A percentile compares a stretch with the other conserved stretches of the same genome.
These are phyloP conservation scores for Hylaeus volcanicus DNA, from an alignment of 1,140 invertebrate species.

Conservation along the genomic window DNA sequence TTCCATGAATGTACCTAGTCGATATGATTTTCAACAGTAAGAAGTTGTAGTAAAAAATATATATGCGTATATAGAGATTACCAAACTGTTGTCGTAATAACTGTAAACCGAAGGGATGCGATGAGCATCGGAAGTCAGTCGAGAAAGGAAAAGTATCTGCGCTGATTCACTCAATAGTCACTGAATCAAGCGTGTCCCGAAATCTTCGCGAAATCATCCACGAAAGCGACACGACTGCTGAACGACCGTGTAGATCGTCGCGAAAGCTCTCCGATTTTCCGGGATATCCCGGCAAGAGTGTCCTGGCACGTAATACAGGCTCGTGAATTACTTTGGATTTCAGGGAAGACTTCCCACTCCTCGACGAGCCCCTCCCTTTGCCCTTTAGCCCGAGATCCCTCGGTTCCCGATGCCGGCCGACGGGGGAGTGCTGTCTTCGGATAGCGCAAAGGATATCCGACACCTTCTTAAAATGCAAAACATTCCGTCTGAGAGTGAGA, in stretches of 20 bases:
- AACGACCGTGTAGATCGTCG: conserved; percentile 5
- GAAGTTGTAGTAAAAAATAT: no score
- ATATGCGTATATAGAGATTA: no score
- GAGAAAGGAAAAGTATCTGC: background rate
- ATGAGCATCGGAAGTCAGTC: no score
- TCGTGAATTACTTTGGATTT: conserved; percentile 71
- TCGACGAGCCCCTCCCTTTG: conserved; percentile 28
- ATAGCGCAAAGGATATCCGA: conserved; percentile 72
- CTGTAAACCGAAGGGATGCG: no score
- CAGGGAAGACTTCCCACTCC: conserved; percentile 51
- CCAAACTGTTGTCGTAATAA: no score
- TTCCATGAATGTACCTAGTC: no score
- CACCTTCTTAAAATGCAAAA: conserved; percentile 81
- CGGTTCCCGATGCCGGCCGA: conserved; percentile 35
- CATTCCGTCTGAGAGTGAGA: conserved; percentile 68
- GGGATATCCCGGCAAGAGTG: conserved; percentile 37
- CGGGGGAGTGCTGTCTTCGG: conserved; percentile 60
- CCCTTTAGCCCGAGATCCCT: conserved; percentile 22
- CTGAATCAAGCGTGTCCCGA: no score
- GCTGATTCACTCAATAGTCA: background rate
- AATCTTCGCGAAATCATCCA: background rate
- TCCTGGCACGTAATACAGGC: conserved; percentile 62
- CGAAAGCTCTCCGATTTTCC: conserved; percentile 46
- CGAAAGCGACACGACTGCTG: conserved; percentile 6
- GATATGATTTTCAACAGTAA: no score